These are phyloP conservation scores for Diadegma fenestrale DNA, from an alignment of 2,888 invertebrate species.

Conservation along the genomic window DNA sequence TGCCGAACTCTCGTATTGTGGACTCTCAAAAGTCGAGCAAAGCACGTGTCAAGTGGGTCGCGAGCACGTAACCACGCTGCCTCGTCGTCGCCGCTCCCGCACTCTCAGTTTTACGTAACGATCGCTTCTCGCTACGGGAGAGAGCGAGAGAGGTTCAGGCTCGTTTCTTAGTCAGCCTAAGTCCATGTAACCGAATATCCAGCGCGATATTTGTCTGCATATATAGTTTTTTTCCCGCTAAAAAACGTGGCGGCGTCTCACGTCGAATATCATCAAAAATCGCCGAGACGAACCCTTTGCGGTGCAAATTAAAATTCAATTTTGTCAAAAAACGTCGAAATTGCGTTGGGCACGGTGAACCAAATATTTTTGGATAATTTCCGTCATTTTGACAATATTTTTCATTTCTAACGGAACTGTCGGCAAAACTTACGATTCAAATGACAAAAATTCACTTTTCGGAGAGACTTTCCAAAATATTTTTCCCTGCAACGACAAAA, in stretches of 20 bases:
- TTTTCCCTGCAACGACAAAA: no score
- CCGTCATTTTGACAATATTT: no score
- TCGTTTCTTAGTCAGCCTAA: conserved; percentile 60
- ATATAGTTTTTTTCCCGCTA: not conserved
- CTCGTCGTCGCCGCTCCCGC: conserved; percentile 63
- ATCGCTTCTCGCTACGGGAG: conserved; percentile 46
- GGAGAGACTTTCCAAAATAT: no score
- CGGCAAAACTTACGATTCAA: no score
- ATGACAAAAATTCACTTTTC: no score
- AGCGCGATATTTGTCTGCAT: conserved; percentile 4
- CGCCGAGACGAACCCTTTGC: no score
- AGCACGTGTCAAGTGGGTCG: conserved; percentile 71
- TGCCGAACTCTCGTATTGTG: not conserved
- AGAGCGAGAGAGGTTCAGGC: conserved; percentile 13
- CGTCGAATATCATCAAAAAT: not conserved
- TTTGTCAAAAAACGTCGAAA: no score
- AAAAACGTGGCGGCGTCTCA: not conserved
- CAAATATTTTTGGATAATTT: no score
- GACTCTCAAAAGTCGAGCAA: conserved; percentile 66
- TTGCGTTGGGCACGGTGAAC: no score
- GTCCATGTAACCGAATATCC: conserved; percentile 71
- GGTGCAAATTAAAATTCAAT: no score
- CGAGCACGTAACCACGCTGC: conserved; percentile 71
- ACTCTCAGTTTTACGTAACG: conserved; percentile 68
- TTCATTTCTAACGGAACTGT: no score